Evolutionary conservation across 2,113 vertebrate species (phyloP).

Genomic region (Oreochromis spilurus): DNA sequence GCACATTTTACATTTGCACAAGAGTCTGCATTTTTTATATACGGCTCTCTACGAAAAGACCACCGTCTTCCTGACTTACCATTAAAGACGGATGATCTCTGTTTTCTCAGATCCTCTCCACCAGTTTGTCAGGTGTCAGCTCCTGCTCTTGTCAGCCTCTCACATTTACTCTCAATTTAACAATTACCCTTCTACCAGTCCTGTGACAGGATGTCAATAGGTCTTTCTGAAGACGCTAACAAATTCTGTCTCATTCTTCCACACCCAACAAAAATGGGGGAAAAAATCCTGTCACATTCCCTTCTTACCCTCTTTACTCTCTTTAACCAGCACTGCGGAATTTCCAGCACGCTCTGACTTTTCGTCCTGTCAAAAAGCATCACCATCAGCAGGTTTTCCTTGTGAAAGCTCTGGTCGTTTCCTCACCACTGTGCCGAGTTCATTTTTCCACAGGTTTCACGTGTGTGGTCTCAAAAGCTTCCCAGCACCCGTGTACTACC

Average conservation of each 20-base stretch:
- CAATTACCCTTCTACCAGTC: slow-evolving; percentile 22
- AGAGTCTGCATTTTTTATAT: neutral
- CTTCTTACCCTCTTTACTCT: neutral
- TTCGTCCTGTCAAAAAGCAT: slow-evolving; percentile 37
- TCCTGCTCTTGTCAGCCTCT: slow-evolving; percentile 21
- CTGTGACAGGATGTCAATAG: slow-evolving; percentile 46
- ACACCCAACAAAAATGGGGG: neutral
- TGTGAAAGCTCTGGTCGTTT: neutral
- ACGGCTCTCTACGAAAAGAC: neutral
- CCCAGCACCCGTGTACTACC: neutral
- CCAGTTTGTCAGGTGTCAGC: slow-evolving; percentile 37
- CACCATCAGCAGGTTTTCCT: slow-evolving; percentile 34
- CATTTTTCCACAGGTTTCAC: neutral
- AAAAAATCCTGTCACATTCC: neutral
- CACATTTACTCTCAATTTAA: slow-evolving; percentile 47
- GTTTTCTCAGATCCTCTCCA: neutral
- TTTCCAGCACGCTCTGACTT: slow-evolving; percentile 15
- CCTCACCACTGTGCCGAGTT: slow-evolving; percentile 2
- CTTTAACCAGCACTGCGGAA: neutral
- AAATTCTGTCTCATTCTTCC: slow-evolving; percentile 6
- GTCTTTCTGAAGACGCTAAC: slow-evolving; percentile 27
- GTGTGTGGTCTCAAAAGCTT: neutral
- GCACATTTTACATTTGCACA: neutral
- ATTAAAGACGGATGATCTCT: slow-evolving; percentile 38
- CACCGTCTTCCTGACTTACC: neutral